Base-by-base conservation (phyloP, 1,140 invertebrate genomes). In the Neodiprion lecontei region DNA sequence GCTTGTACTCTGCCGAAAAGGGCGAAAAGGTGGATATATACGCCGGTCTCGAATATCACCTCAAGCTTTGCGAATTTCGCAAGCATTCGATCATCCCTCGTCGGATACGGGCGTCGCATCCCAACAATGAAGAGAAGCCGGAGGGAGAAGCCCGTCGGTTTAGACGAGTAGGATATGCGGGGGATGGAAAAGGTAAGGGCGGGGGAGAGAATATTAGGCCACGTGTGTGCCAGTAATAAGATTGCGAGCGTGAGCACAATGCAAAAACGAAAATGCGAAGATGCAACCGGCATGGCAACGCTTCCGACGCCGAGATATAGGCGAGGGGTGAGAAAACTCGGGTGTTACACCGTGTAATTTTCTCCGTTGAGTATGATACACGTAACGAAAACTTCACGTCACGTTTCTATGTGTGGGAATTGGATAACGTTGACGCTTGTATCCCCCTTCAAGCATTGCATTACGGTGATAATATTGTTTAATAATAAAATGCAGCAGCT, bases 201-300 rank as follows among this genome's bases (percentile, higher is more conserved):
- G 76, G 77, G 74, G 76, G 76, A 75, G 70, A 80, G 82, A 85
- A 85, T 86, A 86, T 86, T 86, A 85, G 83, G 82, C 84, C 85
- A 86, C 85, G 85, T 86, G 84, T 86, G 53, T 12, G 85, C 80
- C 79, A 73, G 82, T 86, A 86, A 86, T 86, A 86, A 86, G 83
- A 85, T 83, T 80, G 82, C 77, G 85, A 80, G 78, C 85, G 85
- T 86, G 85, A 86, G 81, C 78, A 82, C 84, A 86, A 86, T 86
- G 84, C 83, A 85, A 85, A 86, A 85, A 85, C 84, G 76, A 28
- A 17, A 40, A 14, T 14, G 11, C 53, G 53, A 61, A 61, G 53
- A 61, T 61, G 53, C 53, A 61, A 61, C 53, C 53, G 53, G 53
- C 53, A 61, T 61, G 53, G 53, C 53, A 61, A 61, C 53, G 9